A percentile compares a stretch with the other conserved stretches of the same genome.
phyloP scores from a whole-genome alignment of 2,888 invertebrate species.

The Callosobruchus maculatus region DNA sequence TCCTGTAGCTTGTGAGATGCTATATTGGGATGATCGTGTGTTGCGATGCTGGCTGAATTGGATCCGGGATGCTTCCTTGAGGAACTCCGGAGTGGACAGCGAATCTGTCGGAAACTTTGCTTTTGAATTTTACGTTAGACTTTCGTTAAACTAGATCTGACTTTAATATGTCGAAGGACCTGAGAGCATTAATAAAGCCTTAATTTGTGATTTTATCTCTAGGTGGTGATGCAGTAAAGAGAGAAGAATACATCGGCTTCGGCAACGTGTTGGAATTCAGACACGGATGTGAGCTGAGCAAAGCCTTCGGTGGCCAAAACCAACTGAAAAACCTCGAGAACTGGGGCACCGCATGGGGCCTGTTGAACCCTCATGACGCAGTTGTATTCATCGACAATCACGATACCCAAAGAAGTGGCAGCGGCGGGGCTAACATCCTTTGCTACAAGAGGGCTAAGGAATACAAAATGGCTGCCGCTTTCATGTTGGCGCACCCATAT shows the following conservation, averaged over 20 bases:
- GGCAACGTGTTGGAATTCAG: conserved; percentile 77
- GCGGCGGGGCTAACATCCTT: conserved; percentile 35
- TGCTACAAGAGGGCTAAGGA: conserved; percentile 61
- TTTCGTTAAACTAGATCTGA: no score
- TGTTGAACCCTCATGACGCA: conserved; percentile 51
- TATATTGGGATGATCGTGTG: no score
- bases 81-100: no score
- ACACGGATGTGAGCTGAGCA: conserved; percentile 55
- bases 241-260: conserved; percentile 46
- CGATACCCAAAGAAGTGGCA: conserved; percentile 56
- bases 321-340: conserved; percentile 61
- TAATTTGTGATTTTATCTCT: no score
- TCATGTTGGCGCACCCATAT: conserved; percentile 80
- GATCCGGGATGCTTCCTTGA: no score
- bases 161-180: no score
- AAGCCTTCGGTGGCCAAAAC: conserved; percentile 58
- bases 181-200: no score
- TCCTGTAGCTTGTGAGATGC: no score
- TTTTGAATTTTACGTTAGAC: no score
- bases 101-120: no score
- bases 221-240: conserved; percentile 46
- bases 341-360: conserved; percentile 65
- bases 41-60: no score
- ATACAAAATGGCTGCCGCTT: conserved; percentile 71
- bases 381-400: conserved; percentile 61